Base-by-base conservation (phyloP, 2,113 vertebrate species). In the Scopus umbretta region DNA sequence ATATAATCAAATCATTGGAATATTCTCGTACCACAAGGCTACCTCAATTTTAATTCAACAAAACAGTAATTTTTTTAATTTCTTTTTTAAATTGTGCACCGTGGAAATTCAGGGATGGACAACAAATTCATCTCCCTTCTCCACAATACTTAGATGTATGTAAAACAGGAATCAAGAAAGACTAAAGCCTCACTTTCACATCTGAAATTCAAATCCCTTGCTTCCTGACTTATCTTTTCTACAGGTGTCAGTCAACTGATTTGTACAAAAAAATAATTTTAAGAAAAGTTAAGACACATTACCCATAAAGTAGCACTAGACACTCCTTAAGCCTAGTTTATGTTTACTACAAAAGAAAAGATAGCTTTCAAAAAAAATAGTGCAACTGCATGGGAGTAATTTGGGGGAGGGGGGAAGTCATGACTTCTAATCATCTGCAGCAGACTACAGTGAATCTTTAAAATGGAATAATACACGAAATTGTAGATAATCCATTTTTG, bases 51-150 rank as follows among this genome's bases (percentile, higher is more conserved):
- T 53, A 79, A 72, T 45, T 75, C 38, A 63, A 53, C 13, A 52
- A 47, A 82, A 50, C 8, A 61, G 1, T 17, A 18, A 3, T 29
- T 65, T 50, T 78, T 43, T 0, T n/a, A n/a, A 0, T 66, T 82
- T 49, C 4, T 71, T 80, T 52, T 75, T 40, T 6, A 23, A 81
- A 86, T 38, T 7, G 4, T 19, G 26, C 40, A 59, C 21, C 49
- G 8, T 43, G 10, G 11, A 80, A 95, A 76, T 73, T 89, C 49
- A 80, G 26, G 36, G 15, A 55, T 1, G 3, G 26, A 42, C 26
- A 63, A 66, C 4, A 61, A 52, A 79, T 40, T 53, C 4, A 36
- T 19, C 13, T 72, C 38, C 38, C 59, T 84, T 42, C 45, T 42
- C 72, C 21, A 18, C 34, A 36, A 66, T 47, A 47, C 14, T 40